A percentile compares a stretch with the other conserved stretches of the same genome.
Evolutionary conservation across 2,888 invertebrate genomes (phyloP).

Genomic region (Neoitamus cyanurus): DNA sequence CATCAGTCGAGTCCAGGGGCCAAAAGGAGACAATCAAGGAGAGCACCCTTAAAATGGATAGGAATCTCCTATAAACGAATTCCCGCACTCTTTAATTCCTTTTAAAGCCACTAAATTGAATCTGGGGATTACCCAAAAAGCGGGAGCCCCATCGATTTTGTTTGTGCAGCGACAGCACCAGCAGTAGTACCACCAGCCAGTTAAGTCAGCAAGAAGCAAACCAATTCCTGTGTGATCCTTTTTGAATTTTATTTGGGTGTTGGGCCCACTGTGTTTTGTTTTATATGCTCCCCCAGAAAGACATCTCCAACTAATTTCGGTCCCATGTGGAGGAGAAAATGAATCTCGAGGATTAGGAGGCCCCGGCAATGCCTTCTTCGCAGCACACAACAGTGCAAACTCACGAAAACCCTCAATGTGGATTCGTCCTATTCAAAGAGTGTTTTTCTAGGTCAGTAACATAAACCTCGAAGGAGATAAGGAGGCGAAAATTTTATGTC

Average conservation of each 20-base stretch:
- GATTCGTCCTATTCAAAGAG: not conserved
- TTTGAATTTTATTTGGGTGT: not conserved
- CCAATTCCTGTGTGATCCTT: not conserved
- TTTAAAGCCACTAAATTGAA: slow-evolving; percentile 19
- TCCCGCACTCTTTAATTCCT: not conserved
- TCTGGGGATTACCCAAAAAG: not conserved
- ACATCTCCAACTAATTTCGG: not conserved
- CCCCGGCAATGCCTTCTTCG: not conserved
- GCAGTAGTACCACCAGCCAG: not conserved
- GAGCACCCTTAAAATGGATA: not conserved
- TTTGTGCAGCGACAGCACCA: not conserved
- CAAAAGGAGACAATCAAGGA: not conserved
- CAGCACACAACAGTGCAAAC: not conserved
- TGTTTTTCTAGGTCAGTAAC: slow-evolving; percentile 35
- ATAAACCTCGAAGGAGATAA: slow-evolving; percentile 1
- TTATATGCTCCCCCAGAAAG: not conserved
- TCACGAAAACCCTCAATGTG: not conserved
- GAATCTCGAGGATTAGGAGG: slow-evolving; percentile 2
- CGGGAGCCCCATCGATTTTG: not conserved
- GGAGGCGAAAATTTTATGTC: not conserved
- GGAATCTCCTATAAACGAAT: not conserved
- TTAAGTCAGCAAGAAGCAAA: slow-evolving; percentile 6
- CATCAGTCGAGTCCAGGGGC: not conserved
- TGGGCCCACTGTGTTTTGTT: not conserved
- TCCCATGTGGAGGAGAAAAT: not conserved